Conservation (phyloP, 53 echinoderm and acorn worm genomes). For the Holothuria leucospilota region DNA sequence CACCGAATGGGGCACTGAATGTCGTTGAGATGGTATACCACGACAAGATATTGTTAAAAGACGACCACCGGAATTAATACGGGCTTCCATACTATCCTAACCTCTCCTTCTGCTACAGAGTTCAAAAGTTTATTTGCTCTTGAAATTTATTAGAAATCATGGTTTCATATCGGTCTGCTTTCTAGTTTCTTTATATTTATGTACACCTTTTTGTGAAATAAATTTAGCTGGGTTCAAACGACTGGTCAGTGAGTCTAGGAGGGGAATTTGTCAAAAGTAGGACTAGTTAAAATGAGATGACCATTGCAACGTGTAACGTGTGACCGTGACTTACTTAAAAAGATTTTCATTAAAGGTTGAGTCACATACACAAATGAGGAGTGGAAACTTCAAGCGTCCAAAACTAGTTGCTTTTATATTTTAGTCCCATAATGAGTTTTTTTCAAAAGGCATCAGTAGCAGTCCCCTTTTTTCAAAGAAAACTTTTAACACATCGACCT, state of each 20-base stretch:
- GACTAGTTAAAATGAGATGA: no score
- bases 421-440: no score
- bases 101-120: conserved; percentile 14
- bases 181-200: not conserved
- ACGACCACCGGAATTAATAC: conserved; percentile 28
- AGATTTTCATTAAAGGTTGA: no score
- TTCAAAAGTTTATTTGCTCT: not conserved
- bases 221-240: not conserved
- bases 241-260: conserved; percentile 6
- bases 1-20: conserved; percentile 2
- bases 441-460: no score
- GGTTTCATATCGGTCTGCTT: conserved; percentile 3
- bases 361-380: no score
- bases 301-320: no score
- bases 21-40: not conserved
- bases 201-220: not conserved
- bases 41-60: conserved; percentile 21
- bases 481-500: no score
- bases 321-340: no score
- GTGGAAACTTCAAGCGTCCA: no score
- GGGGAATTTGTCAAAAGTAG: no score
- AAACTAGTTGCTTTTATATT: no score
- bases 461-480: no score
- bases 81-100: conserved; percentile 34
- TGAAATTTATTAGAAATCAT: conserved; percentile 19